These are phyloP conservation scores for Pavo muticus DNA, from an alignment of 2,113 vertebrate species.

Conservation along the genomic window DNA sequence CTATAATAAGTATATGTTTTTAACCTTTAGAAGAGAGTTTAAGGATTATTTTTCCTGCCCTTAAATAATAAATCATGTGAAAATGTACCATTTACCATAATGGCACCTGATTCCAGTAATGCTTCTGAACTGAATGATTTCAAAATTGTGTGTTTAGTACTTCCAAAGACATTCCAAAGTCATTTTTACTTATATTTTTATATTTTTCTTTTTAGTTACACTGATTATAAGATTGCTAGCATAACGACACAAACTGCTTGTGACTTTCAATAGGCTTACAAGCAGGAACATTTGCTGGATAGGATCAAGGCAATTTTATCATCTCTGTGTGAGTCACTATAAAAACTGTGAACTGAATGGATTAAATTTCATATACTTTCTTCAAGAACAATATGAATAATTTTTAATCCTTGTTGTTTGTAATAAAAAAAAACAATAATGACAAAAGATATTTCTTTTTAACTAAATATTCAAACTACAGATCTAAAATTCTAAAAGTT, in stretches of 20 bases:
- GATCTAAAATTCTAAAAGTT: not conserved
- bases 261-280: not conserved
- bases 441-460: not conserved
- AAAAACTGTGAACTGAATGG: not conserved
- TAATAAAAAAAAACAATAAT: not conserved
- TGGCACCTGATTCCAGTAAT: not conserved
- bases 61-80: conserved; percentile 29
- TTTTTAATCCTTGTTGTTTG: not conserved
- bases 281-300: not conserved
- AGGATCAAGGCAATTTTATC: not conserved
- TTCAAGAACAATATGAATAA: rapidly evolving
- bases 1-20: not conserved
- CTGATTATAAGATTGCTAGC: not conserved
- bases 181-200: not conserved
- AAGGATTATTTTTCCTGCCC: not conserved
- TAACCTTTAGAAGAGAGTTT: conserved; percentile 30
- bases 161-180: not conserved
- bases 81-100: conserved; percentile 16
- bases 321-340: not conserved
- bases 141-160: not conserved
- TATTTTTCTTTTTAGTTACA: not conserved
- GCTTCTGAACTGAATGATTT: not conserved
- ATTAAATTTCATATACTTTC: not conserved
- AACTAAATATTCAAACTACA: not conserved
- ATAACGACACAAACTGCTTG: not conserved